These are phyloP conservation scores for Phyllotreta striolata DNA, from an alignment of 2,888 invertebrate species.

Conservation along the genomic window DNA sequence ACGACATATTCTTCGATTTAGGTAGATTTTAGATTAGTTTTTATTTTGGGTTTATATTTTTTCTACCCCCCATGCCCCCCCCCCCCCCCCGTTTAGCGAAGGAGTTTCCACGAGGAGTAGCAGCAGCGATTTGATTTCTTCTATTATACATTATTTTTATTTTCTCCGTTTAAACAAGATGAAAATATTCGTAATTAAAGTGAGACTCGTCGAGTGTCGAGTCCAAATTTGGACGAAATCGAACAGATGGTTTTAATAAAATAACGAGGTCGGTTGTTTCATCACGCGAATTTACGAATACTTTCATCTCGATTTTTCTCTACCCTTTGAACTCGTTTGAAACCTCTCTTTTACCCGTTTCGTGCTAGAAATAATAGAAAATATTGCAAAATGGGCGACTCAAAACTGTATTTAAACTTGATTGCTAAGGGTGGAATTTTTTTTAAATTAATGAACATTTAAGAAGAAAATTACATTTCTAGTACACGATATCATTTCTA, in stretches of 20 bases:
- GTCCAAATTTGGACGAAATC: constrained; percentile 21
- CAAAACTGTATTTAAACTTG: too few species aligned
- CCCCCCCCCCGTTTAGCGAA: background rate
- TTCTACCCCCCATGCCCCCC: too few species aligned
- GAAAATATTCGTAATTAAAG: constrained; percentile 10
- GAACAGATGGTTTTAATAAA: constrained; percentile 22
- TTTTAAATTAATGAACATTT: too few species aligned
- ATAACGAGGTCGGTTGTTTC: background rate
- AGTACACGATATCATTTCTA: too few species aligned
- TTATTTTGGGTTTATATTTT: background rate
- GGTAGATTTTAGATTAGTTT: constrained; percentile 11
- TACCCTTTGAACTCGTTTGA: constrained; percentile 2
- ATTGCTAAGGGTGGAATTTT: too few species aligned
- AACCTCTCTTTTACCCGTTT: too few species aligned
- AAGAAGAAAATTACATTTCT: too few species aligned
- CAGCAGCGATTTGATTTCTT: background rate
- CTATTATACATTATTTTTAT: background rate
- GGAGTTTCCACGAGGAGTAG: background rate
- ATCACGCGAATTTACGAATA: background rate
- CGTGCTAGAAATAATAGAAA: too few species aligned
- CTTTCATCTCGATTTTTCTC: constrained; percentile 12
- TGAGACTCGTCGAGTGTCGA: background rate
- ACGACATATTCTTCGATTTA: constrained; percentile 9
- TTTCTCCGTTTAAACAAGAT: constrained; percentile 14
- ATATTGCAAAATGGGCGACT: too few species aligned